Evolutionary conservation across 2,888 invertebrate species (phyloP).

Genomic region (Ennomos fuscantarius): DNA sequence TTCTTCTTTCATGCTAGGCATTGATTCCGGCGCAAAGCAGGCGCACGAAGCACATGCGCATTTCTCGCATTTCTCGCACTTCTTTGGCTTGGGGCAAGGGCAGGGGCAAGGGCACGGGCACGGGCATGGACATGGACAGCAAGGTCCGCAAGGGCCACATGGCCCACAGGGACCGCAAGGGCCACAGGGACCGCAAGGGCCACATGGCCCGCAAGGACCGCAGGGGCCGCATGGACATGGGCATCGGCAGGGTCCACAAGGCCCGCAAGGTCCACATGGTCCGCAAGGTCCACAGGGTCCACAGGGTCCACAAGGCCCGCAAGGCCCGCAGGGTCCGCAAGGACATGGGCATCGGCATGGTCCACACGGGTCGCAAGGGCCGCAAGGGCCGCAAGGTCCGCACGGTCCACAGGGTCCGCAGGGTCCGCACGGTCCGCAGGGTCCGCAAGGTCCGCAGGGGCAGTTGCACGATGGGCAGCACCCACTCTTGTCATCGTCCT

Average conservation of each 20-base stretch:
- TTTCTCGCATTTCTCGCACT: conserved; percentile 39
- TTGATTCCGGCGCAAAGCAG: conserved; percentile 31
- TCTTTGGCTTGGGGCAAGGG: conserved; percentile 40
- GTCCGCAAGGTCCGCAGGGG: conserved; percentile 49
- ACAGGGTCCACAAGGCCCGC: conserved; percentile 45
- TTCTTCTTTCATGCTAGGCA: conserved; percentile 33
- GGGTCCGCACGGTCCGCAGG: conserved; percentile 33
- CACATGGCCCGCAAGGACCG: conserved; percentile 9
- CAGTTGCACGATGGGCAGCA: conserved; percentile 20
- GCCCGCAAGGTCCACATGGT: conserved; percentile 39
- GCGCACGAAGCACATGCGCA: conserved; percentile 40
- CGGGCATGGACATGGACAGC: conserved; percentile 41
- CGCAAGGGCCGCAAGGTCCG: conserved; percentile 23
- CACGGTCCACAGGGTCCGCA: conserved; percentile 44
- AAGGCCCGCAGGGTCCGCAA: conserved; percentile 52
- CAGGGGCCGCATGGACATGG: conserved; percentile 38
- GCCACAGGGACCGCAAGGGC: conserved; percentile 42
- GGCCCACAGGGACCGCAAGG: conserved; percentile 41
- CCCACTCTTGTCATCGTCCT: conserved; percentile 49
- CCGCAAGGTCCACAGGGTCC: conserved; percentile 47
- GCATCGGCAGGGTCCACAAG: conserved; percentile 37
- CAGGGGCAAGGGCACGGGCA: conserved; percentile 26
- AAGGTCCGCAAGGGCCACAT: conserved; percentile 31
- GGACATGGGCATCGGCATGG: conserved; percentile 37
- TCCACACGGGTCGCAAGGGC: conserved; percentile 44